phyloP scores from a whole-genome alignment of 2,888 invertebrate genomes.

The Nasonia oneida region DNA sequence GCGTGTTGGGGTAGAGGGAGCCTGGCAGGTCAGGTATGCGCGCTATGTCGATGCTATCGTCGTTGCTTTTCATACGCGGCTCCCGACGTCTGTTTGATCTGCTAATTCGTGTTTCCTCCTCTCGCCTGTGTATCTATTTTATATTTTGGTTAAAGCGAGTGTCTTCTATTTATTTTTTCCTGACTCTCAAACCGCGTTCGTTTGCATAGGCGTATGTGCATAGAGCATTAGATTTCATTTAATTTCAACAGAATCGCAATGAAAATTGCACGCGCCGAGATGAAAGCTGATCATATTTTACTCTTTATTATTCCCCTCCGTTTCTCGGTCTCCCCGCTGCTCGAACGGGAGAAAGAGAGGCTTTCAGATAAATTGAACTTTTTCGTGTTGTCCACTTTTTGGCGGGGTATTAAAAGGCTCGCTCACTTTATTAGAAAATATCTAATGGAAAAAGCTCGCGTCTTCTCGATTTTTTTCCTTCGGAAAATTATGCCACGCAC shows the following conservation, averaged over 20 bases:
- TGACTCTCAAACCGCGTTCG: not conserved
- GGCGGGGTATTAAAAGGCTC: slow-evolving; percentile 26
- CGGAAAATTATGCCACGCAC: slow-evolving; percentile 39
- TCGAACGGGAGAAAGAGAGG: slow-evolving; percentile 1
- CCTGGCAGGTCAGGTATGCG: not conserved
- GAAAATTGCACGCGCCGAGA: slow-evolving; percentile 26
- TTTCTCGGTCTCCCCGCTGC: not conserved
- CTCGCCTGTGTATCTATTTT: not conserved
- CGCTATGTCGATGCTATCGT: not conserved
- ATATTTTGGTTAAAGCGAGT: not conserved
- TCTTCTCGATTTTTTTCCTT: not conserved
- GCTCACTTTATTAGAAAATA: slow-evolving; percentile 20
- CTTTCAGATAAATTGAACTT: slow-evolving; percentile 55
- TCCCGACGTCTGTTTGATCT: slow-evolving; percentile 38
- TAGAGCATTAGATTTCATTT: slow-evolving; percentile 27
- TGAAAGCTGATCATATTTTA: slow-evolving; percentile 27
- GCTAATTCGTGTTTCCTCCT: slow-evolving; percentile 49
- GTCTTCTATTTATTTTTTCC: not conserved
- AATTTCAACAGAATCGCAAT: slow-evolving; percentile 13
- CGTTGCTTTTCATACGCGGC: not conserved
- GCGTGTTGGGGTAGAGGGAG: not conserved
- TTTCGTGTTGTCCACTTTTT: slow-evolving; percentile 37
- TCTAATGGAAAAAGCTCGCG: not conserved
- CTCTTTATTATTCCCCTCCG: not conserved
- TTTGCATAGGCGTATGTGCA: not conserved